Base-by-base conservation (phyloP, 2,888 invertebrate genomes). In the Pegoplata infirma region DNA sequence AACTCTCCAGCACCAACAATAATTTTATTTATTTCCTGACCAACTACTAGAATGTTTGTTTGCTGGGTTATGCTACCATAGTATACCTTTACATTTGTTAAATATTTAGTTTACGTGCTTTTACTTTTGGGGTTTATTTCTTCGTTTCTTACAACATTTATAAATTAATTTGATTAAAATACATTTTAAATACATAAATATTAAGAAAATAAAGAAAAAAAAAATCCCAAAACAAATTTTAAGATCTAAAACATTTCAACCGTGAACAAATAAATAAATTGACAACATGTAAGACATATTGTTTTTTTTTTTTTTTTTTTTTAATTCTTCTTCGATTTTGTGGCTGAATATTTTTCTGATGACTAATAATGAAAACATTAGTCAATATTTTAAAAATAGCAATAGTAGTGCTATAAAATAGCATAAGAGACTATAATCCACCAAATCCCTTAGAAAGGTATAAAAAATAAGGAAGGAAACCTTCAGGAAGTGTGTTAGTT, bases 221-320 rank as follows among this genome's bases (percentile, higher is more conserved):
- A n/a, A n/a, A n/a, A n/a, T n/a, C n/a, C n/a, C n/a, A n/a, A n/a
- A 61, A 61, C 46, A 21, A 17, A 55, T 75, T 66, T 75, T 56
- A 67, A 53, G 44, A 67, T 67, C 53, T 67, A 63, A 61, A 75
- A 72, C 63, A 72, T 72, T 79, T 75, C 79, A 79, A 75, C 79
- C 79, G 56, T 79, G 71, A 79, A 79, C 75, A 79, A 75, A 79
- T 79, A 79, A 75, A 79, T 79, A 79, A 79, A 79, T 79, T 79
- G 79, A 79, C 75, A 75, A 79, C 25, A 25, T n/a, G 25, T 53
- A 67, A 75, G 71, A 63, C 79, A 79, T 72, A n/a, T 64, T 63
- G 40, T 69, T 55, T 10, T 53, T 74, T 25, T 19, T 7, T 14
- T 8, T 32, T n/a, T 49, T 49, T 16, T 12, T n/a, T 3, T 51